Evolutionary conservation across 2,888 invertebrate genomes (phyloP), one percentile per base, ranked within the genome.

Genomic region (Lithophane socia): DNA sequence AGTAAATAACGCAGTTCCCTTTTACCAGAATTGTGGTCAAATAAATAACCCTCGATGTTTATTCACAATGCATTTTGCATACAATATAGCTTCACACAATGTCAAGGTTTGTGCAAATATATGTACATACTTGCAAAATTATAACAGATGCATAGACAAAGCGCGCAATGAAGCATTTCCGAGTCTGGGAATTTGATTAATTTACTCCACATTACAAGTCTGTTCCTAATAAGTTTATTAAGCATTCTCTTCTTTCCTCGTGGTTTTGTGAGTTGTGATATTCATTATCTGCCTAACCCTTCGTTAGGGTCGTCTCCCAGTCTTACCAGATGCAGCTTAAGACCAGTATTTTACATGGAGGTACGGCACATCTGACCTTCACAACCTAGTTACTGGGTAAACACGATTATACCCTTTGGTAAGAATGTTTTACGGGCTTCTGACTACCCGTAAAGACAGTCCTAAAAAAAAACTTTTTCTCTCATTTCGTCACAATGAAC

Each of bases 101-200:
- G 52, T 65, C 65, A 78, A 79, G 58, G 47, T 24, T 47, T 66
- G 69, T 47, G 70, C 18, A 65, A 75, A 63, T 73, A 44, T 44
- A 44, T 5, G 64, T 61, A 54, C 12, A 56, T 9, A 56, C 60
- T 71, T 77, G 49, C n/a, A 16, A 73, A 77, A 68, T 42, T 69
- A 37, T 47, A 65, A 49, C 65, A 29, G 47, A 69, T 54, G 13
- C 37, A 18, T 29, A n/a, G 13, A 54, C 12, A 75, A 56, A 65
- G 58, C 29, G 68, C 7, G n/a, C 29, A 82, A 56, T 70, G 67
- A 61, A 66, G 37, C 29, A 65, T 60, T 75, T 81, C 68, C 58
- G 58, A 68, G 82, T 68, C 82, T 74, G 58, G 52, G 47, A 60
- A 69, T 60, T 58, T 37, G 54, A 66, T 67, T 61, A 67, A 68